Evolutionary conservation across 2,888 invertebrate species (phyloP).

Genomic region (Cryptophagus acutangulus): DNA sequence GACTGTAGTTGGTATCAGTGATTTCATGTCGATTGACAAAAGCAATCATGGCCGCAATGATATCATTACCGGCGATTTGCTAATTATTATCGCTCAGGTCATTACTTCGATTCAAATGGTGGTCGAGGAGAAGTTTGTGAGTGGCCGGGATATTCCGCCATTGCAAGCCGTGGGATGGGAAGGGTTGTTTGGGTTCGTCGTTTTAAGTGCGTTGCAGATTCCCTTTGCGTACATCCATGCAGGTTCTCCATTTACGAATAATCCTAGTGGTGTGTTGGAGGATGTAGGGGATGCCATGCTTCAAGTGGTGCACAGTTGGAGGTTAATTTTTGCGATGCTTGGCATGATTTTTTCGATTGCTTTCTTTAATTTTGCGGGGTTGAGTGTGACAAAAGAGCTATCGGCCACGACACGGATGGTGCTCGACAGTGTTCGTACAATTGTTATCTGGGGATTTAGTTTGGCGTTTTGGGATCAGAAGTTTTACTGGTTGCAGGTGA

Average conservation of each 20-base stretch:
- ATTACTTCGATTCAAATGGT: slow-evolving; percentile 90
- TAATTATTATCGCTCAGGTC: slow-evolving; percentile 72
- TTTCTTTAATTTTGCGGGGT: slow-evolving; percentile 58
- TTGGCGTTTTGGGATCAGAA: slow-evolving; percentile 71
- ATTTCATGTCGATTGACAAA: slow-evolving; percentile 53
- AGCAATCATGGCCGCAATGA: slow-evolving; percentile 58
- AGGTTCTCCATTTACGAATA: slow-evolving; percentile 69
- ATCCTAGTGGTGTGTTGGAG: slow-evolving; percentile 72
- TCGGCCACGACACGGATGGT: slow-evolving; percentile 62
- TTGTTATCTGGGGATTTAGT: slow-evolving; percentile 85
- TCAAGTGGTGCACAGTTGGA: slow-evolving; percentile 66
- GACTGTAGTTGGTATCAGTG: slow-evolving; percentile 67
- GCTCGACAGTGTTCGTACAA: slow-evolving; percentile 55
- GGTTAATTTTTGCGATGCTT: slow-evolving; percentile 60
- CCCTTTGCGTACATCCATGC: slow-evolving; percentile 79
- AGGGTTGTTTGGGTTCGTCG: slow-evolving; percentile 71
- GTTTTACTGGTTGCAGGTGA: slow-evolving; percentile 71
- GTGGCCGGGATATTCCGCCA: slow-evolving; percentile 79
- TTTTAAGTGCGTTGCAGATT: slow-evolving; percentile 59
- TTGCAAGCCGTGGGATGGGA: slow-evolving; percentile 93
- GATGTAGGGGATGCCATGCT: slow-evolving; percentile 79
- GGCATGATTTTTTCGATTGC: slow-evolving; percentile 78
- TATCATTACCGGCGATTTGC: slow-evolving; percentile 73
- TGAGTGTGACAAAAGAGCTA: slow-evolving; percentile 85
- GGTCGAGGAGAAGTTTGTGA: slow-evolving; percentile 86